Evolutionary conservation across 92 coral and sea anemone genomes (phyloP).

Genomic region (Metridium senile): DNA sequence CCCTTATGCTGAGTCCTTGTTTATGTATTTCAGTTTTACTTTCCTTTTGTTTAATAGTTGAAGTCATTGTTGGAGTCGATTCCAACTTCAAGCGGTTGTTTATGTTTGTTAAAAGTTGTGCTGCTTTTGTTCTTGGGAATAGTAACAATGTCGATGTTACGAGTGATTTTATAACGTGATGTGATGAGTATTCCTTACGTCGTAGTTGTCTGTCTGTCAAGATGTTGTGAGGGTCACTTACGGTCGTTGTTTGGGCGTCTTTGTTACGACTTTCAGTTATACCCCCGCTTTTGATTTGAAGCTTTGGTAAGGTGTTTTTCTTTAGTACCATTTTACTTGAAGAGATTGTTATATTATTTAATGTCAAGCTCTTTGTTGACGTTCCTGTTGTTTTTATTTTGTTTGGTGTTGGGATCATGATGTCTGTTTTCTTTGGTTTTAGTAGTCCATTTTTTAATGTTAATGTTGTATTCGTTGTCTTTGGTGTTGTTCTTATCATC

Average conservation of each 20-base stretch:
- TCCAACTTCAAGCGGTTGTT: neutral
- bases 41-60: neutral
- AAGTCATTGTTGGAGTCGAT: too few species aligned
- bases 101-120: neutral
- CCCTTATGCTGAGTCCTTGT: too few species aligned
- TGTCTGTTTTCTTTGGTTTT: too few species aligned
- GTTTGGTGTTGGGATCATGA: too few species aligned
- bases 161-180: neutral
- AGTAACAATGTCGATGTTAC: neutral
- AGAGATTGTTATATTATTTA: too few species aligned
- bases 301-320: too few species aligned
- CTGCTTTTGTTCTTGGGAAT: neutral
- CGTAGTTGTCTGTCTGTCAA: neutral
- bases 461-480: neutral
- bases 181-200: neutral
- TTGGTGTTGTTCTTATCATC: constrained; percentile 6
- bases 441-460: neutral
- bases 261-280: too few species aligned
- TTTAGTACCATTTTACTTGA: too few species aligned
- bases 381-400: too few species aligned
- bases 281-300: too few species aligned
- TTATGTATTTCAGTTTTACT: too few species aligned
- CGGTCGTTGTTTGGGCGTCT: constrained; percentile 7
- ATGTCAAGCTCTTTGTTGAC: too few species aligned
- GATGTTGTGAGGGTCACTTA: neutral